These are phyloP conservation scores for Malurus alboscapulatus DNA, from an alignment of 2,113 vertebrate species.

Conservation along the genomic window DNA sequence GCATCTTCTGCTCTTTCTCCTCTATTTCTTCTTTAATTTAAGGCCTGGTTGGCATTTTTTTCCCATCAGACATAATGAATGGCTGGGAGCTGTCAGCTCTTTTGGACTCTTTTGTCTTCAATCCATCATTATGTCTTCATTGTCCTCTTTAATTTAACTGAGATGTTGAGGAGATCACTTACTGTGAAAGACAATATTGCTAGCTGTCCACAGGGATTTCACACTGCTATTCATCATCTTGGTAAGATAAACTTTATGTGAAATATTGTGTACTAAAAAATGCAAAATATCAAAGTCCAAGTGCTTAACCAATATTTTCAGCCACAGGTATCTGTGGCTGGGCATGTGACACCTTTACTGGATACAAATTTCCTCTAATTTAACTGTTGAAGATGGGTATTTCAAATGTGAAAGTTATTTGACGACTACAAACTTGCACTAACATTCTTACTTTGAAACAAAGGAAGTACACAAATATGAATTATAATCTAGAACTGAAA, in stretches of 20 bases:
- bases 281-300: neutral
- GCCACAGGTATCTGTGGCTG: neutral
- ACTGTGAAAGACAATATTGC: neutral
- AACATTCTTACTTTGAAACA: neutral
- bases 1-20: neutral
- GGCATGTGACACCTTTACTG: neutral
- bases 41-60: neutral
- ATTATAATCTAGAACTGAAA: neutral
- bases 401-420: neutral
- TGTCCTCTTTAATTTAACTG: constrained; percentile 35
- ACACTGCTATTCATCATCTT: constrained; percentile 16
- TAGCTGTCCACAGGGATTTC: neutral
- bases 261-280: neutral
- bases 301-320: neutral
- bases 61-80: neutral
- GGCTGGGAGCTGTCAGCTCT: constrained; percentile 5
- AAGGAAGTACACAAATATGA: neutral
- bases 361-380: neutral
- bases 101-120: constrained; percentile 33
- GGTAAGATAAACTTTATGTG: neutral
- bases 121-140: constrained; percentile 51
- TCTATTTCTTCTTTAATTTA: constrained; percentile 2
- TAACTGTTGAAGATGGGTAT: neutral
- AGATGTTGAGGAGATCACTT: neutral
- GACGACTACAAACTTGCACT: neutral